Percentiles rank a stretch among this genome's conserved stretches.
Conservation (phyloP, 1,140 invertebrate genomes). For the Lysiphlebus fabarum region DNA sequence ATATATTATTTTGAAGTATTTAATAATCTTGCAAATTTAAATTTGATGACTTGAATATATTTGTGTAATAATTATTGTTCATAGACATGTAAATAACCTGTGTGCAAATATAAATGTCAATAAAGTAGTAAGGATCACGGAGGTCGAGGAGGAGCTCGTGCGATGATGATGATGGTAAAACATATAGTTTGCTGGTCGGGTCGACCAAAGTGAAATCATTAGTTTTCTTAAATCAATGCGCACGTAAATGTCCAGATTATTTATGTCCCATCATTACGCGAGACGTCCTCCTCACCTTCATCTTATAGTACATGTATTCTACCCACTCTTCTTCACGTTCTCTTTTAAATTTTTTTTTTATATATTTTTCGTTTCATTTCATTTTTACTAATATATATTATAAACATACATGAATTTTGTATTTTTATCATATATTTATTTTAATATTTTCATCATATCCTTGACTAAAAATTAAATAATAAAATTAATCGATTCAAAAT, state of each 20-base stretch:
- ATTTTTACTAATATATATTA: no score
- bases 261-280: constrained; percentile 55
- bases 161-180: constrained; percentile 28
- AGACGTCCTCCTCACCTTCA: constrained; percentile 45
- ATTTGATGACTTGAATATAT: constrained; percentile 50
- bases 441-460: no score
- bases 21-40: constrained; percentile 50
- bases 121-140: constrained; percentile 24
- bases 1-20: not conserved
- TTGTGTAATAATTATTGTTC: constrained; percentile 52
- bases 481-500: no score
- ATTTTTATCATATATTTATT: no score
- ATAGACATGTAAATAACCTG: constrained; percentile 54
- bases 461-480: no score
- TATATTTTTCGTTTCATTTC: no score
- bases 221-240: constrained; percentile 59
- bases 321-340: constrained; percentile 7
- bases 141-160: not conserved
- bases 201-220: constrained; percentile 56
- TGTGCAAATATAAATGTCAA: constrained; percentile 53
- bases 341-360: constrained; percentile 13
- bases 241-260: constrained; percentile 55
- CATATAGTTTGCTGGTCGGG: constrained; percentile 39
- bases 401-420: no score
- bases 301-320: constrained; percentile 1